These are phyloP conservation scores for Arenicola marina DNA, from an alignment of 2,888 invertebrate species.

Conservation along the genomic window DNA sequence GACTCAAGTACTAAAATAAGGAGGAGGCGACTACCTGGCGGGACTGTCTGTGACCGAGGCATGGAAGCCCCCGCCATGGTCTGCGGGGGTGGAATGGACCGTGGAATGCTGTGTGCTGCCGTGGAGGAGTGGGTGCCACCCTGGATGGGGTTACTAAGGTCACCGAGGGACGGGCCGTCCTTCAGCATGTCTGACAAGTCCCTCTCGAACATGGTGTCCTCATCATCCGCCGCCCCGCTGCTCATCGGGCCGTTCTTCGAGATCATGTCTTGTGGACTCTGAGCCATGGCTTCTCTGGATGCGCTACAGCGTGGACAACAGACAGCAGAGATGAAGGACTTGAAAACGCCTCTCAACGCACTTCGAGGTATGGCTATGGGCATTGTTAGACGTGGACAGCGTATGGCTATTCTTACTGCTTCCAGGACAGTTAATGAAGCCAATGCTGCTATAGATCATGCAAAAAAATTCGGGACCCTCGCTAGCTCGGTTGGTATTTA, in stretches of 20 bases:
- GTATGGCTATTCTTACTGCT: too few relatives aligned
- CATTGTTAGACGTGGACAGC: too few relatives aligned
- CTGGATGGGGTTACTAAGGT: constrained; percentile 51
- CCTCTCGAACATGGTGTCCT: constrained; percentile 54
- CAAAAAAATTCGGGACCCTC: too few relatives aligned
- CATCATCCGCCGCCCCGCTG: constrained; percentile 9
- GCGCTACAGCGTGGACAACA: too few relatives aligned
- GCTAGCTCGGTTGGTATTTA: too few relatives aligned
- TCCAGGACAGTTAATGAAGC: too few relatives aligned
- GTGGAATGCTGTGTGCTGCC: constrained; percentile 5
- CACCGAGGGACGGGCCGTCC: constrained; percentile 52
- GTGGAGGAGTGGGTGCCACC: constrained; percentile 29
- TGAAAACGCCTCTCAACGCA: too few relatives aligned
- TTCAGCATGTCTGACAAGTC: constrained; percentile 56
- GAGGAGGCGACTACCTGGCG: constrained; percentile 46
- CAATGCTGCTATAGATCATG: too few relatives aligned
- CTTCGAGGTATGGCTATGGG: too few relatives aligned
- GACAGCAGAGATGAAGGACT: too few relatives aligned
- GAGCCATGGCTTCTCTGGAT: too few relatives aligned
- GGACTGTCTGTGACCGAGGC: constrained; percentile 44
- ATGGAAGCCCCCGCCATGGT: constrained; percentile 26
- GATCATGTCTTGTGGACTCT: not conserved
- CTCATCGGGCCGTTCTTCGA: not conserved
- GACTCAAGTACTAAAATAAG: too few relatives aligned
- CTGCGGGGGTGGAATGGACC: constrained; percentile 4